Evolutionary conservation across 2,113 vertebrate genomes (phyloP).

Genomic region (Montifringilla adamsi): DNA sequence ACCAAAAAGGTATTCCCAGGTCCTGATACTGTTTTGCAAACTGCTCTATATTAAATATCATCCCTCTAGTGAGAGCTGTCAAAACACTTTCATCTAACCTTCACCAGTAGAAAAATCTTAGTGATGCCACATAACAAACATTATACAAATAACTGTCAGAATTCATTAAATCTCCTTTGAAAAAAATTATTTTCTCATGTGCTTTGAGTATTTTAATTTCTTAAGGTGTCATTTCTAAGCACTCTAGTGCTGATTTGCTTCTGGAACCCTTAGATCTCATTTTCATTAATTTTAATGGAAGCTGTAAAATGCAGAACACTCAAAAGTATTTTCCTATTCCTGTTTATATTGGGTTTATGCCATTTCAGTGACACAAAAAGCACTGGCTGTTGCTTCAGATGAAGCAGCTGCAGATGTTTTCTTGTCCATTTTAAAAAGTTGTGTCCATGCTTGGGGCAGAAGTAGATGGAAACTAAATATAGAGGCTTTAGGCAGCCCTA

Average conservation of each 20-base stretch:
- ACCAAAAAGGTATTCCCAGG: constrained; percentile 52
- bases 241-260: neutral
- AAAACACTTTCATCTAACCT: constrained; percentile 73
- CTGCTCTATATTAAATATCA: constrained; percentile 72
- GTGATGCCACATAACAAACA: constrained; percentile 70
- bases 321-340: neutral
- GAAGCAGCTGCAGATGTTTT: neutral
- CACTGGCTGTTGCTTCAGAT: neutral
- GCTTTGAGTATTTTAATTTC: constrained; percentile 18
- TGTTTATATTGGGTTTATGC: neutral
- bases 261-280: neutral
- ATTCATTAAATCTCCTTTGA: constrained; percentile 62
- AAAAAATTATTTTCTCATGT: constrained; percentile 6
- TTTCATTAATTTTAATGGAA: neutral
- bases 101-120: constrained; percentile 56
- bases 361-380: neutral
- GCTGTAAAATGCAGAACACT: neutral
- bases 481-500: neutral
- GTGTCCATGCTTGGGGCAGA: neutral
- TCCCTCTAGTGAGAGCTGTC: constrained; percentile 73
- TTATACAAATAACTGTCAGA: constrained; percentile 75
- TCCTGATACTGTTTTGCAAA: constrained; percentile 57
- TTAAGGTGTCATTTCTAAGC: neutral
- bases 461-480: neutral
- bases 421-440: neutral